phyloP scores from a whole-genome alignment of 2,888 invertebrate species.

The Cactoblastis cactorum region DNA sequence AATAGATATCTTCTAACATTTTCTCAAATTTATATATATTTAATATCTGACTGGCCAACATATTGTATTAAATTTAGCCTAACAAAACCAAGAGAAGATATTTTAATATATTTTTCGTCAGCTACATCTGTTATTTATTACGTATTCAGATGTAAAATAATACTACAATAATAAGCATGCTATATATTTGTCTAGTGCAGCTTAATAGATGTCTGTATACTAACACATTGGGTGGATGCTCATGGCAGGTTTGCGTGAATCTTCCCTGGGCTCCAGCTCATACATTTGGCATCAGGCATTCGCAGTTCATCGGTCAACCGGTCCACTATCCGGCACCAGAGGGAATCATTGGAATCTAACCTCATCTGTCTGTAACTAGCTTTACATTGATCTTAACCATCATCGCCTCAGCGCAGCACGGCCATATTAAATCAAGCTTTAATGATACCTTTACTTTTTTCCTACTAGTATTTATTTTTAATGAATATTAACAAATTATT shows the following conservation, averaged over 20 bases:
- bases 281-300: constrained; percentile 89
- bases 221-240: constrained; percentile 32
- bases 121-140: not conserved
- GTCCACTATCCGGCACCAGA: constrained; percentile 60
- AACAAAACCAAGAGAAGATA: not conserved
- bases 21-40: too few relatives aligned
- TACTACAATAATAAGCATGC: too few relatives aligned
- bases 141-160: too few relatives aligned
- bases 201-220: not conserved
- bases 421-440: constrained; percentile 12
- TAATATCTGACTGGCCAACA: too few relatives aligned
- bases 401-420: not conserved
- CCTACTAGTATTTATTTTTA: constrained; percentile 11
- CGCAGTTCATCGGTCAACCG: constrained; percentile 81
- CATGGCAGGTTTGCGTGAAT: constrained; percentile 74
- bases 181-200: too few relatives aligned
- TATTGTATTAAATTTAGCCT: not conserved
- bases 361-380: constrained; percentile 42
- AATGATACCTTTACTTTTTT: constrained; percentile 8
- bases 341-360: constrained; percentile 51
- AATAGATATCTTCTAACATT: too few relatives aligned
- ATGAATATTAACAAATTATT: constrained; percentile 12
- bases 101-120: not conserved
- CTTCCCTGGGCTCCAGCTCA: constrained; percentile 83
- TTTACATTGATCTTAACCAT: constrained; percentile 20